phyloP scores from a whole-genome alignment of 2,888 invertebrate genomes.

The Himalopsyche kuldschensis region DNA sequence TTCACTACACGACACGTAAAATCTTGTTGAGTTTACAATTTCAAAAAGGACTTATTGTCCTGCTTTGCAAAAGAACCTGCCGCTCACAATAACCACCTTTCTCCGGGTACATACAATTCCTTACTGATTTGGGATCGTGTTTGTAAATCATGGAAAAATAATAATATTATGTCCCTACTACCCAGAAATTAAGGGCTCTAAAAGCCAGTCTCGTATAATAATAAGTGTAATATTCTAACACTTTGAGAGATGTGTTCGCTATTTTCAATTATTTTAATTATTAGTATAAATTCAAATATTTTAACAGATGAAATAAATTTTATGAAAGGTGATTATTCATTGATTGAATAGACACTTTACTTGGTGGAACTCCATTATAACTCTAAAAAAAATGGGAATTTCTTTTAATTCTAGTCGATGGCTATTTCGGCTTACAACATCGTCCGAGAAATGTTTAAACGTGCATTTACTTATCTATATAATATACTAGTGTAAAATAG shows the following conservation, averaged over 20 bases:
- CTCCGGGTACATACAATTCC: constrained; percentile 7
- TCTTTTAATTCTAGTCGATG: no score
- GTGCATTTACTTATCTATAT: no score
- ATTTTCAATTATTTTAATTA: no score
- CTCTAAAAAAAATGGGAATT: no score
- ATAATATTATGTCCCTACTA: constrained; percentile 16
- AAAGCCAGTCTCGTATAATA: neutral
- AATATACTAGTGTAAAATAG: no score
- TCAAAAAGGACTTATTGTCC: neutral
- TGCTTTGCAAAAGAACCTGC: neutral
- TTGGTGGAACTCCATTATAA: no score
- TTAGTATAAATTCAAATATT: no score
- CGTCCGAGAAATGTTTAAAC: no score
- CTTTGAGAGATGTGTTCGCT: neutral
- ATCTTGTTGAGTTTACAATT: neutral
- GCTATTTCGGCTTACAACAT: no score
- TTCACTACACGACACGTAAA: neutral
- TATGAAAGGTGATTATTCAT: no score
- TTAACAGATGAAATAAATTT: no score
- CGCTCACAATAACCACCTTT: neutral
- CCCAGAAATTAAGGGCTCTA: constrained; percentile 26
- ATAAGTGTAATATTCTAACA: neutral
- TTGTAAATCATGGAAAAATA: constrained; percentile 13
- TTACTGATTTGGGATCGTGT: constrained; percentile 17
- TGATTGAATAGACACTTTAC: no score